Evolutionary conservation across 2,888 invertebrate species (phyloP).

Genomic region (Ichneumoninae sp.): DNA sequence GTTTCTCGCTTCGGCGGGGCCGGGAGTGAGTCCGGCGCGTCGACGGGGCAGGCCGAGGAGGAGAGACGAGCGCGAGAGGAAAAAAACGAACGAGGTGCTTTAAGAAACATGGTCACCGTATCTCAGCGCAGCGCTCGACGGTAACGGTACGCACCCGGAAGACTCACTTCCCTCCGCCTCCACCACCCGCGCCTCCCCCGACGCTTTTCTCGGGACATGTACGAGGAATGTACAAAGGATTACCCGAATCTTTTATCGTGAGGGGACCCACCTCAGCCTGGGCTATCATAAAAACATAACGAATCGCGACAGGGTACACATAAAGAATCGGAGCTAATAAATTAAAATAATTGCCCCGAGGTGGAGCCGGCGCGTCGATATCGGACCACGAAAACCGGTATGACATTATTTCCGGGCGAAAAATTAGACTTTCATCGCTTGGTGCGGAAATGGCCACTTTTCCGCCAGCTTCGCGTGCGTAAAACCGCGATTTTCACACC

Average conservation of each 20-base stretch:
- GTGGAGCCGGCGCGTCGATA: conserved; percentile 18
- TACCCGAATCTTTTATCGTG: conserved; percentile 67
- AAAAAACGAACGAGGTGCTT: conserved; percentile 61
- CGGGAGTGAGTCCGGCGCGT: conserved; percentile 15
- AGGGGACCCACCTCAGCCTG: conserved; percentile 43
- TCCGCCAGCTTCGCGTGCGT: too few relatives aligned
- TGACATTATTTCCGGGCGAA: too few relatives aligned
- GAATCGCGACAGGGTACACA: conserved; percentile 66
- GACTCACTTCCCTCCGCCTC: conserved; percentile 38
- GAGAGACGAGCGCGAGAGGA: conserved; percentile 30
- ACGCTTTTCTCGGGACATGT: conserved; percentile 57
- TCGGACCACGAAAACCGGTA: too few relatives aligned
- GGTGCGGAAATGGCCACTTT: too few relatives aligned
- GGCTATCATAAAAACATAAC: conserved; percentile 68
- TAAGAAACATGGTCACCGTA: conserved; percentile 66
- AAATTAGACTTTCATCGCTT: too few relatives aligned
- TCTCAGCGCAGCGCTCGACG: conserved; percentile 53
- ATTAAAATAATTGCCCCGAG: conserved; percentile 66
- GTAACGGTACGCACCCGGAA: conserved; percentile 69
- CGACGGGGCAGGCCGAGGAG: conserved; percentile 15
- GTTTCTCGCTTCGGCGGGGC: conserved; percentile 43
- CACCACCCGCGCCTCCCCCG: conserved; percentile 1
- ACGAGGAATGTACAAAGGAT: conserved; percentile 67
- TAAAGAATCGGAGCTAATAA: conserved; percentile 67
- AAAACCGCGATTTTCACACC: too few relatives aligned